Conservation (phyloP, 2,888 invertebrate genomes). For the Ptilodon capucinus region DNA sequence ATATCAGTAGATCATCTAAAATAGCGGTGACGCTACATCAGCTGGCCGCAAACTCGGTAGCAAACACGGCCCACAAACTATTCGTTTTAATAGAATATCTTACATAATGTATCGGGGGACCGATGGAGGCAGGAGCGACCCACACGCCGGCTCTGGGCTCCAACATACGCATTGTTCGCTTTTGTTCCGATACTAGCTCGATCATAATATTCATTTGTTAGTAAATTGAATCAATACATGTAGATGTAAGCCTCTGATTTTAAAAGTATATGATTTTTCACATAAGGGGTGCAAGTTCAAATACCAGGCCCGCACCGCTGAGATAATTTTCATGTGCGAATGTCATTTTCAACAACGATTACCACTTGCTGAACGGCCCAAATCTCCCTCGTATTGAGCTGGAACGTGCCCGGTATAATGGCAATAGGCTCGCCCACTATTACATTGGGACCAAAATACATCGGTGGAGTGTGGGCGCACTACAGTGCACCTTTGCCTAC, state of each 20-base stretch:
- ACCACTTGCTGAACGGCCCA: too few relatives aligned
- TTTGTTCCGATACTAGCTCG: constrained; percentile 25
- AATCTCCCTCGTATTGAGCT: too few relatives aligned
- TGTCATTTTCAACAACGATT: too few relatives aligned
- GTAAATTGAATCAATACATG: constrained; percentile 17
- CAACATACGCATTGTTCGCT: constrained; percentile 32
- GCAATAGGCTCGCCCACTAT: too few relatives aligned
- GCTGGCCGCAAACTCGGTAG: constrained; percentile 30
- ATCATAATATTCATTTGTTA: constrained; percentile 21
- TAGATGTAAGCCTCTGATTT: not conserved
- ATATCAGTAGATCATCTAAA: constrained; percentile 46
- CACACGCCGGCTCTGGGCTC: constrained; percentile 44
- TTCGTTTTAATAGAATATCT: constrained; percentile 41
- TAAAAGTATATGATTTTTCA: too few relatives aligned
- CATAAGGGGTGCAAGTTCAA: too few relatives aligned
- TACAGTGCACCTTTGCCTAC: too few relatives aligned
- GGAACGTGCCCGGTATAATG: too few relatives aligned
- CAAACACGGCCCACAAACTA: constrained; percentile 46
- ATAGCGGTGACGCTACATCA: constrained; percentile 59
- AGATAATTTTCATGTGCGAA: too few relatives aligned
- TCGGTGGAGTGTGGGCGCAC: too few relatives aligned
- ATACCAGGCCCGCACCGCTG: too few relatives aligned
- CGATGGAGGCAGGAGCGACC: constrained; percentile 51
- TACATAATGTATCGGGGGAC: constrained; percentile 44
- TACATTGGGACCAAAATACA: too few relatives aligned